Evolutionary conservation across 2,113 vertebrate species (phyloP), one percentile per base, ranked within the genome.

Genomic region (Protobothrops mucrosquamatus): DNA sequence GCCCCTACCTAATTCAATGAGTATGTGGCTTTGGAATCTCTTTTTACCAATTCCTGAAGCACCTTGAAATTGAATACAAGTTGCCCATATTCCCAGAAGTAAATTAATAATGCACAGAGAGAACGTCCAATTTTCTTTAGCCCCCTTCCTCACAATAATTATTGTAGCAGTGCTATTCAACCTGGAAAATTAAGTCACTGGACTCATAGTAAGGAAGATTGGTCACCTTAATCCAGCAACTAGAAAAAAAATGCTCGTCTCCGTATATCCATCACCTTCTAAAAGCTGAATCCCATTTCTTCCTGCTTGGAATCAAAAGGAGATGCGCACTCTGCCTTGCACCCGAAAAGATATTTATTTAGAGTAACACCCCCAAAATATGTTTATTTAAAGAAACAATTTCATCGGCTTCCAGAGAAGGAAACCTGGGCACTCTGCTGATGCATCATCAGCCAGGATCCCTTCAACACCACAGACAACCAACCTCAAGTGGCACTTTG

Each of bases 161-260:
- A 43, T 7, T 10, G 34, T 22, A 81, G 34, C 18, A 9, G 74
- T 23, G 74, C 74, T 23, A 43, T 81, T 81, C 74, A 81, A 43
- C 1, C 74, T 22, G 74, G 74, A 22, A 43, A 81, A 81, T 22
- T 22, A 43, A 81, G 18, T 81, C 34, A 9, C 4, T 81, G 34
- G 34, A 18, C n/a, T 81, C 34, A 8, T 20, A 20, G 5, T 23
- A 81, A 29, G 2, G 18, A 43, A 81, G 3, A 43, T 43, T 43
- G 34, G 34, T 39, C 74, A 39, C 34, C 20, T 81, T 43, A 43
- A 43, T 43, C 74, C 34, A 81, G 34, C 20, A 43, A 43, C 6
- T 22, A 2, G 6, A 3, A 20, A n/a, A 34, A 0, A 54, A 54
- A 22, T 0, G 18, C 0, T 22, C 4, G 12, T 69, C 12, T 69